A percentile compares a stretch with the other conserved stretches of the same genome.
phyloP scores from a whole-genome alignment of 2,888 invertebrate species.

The Hyppa rectilinea region DNA sequence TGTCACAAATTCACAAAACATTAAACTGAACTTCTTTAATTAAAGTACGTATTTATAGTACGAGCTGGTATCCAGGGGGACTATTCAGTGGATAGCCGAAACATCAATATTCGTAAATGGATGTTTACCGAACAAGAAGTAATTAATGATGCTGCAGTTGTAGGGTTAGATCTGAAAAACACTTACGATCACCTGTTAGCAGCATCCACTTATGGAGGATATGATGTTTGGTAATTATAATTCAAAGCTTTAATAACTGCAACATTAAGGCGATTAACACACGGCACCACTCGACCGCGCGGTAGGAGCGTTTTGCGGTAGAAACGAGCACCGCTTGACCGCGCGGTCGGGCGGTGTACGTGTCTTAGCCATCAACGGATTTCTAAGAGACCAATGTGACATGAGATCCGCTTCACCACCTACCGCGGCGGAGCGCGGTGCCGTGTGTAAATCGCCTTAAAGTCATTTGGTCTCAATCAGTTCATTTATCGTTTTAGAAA shows the following conservation, averaged over 20 bases:
- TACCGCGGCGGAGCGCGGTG: too few species aligned
- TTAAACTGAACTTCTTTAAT: neutral
- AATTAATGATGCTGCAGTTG: slow-evolving; percentile 94
- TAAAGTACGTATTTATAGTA: slow-evolving; percentile 81
- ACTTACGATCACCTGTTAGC: slow-evolving; percentile 96
- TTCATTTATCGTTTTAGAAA: neutral
- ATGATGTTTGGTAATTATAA: slow-evolving; percentile 90
- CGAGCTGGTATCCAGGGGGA: slow-evolving; percentile 93
- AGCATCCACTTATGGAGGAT: slow-evolving; percentile 94
- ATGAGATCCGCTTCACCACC: too few species aligned
- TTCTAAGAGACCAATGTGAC: too few species aligned
- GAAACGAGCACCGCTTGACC: too few species aligned
- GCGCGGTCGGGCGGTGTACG: too few species aligned
- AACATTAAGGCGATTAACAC: too few species aligned
- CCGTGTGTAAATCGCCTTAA: too few species aligned
- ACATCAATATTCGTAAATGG: slow-evolving; percentile 96
- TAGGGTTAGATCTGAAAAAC: slow-evolving; percentile 93
- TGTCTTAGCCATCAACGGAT: too few species aligned
- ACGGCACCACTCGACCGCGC: too few species aligned
- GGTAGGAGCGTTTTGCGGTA: too few species aligned
- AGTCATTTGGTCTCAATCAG: neutral
- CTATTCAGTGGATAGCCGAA: slow-evolving; percentile 89
- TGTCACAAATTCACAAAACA: neutral
- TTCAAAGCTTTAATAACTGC: neutral
- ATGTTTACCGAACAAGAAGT: slow-evolving; percentile 94